Base-by-base conservation (phyloP, 2,797 vertebrate species). In the Pseudochirops cupreus region DNA sequence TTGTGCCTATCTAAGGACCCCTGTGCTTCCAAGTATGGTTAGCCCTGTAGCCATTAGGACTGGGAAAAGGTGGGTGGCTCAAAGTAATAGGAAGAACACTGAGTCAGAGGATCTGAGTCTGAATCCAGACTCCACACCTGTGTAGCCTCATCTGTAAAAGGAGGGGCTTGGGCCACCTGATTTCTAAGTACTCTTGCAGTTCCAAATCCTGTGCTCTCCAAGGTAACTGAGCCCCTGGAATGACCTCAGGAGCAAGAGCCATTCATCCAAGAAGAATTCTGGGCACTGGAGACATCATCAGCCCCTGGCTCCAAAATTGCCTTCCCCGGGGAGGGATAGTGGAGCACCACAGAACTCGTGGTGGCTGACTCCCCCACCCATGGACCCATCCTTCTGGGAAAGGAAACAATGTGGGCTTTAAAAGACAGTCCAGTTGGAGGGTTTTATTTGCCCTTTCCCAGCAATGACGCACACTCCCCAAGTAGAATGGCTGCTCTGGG, bases 31-130 rank as follows among this genome's bases (percentile, higher is more conserved):
- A 53, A n/a, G 53, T 91, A 92, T 96, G 95, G 95, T 94, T 97
- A 96, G 95, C 96, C 95, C 97, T 96, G 92, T 95, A 97, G 97
- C 95, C 95, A 57, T 93, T 97, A 54, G 95, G 91, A 29, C 89
- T 82, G 59, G 93, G 52, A 97, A 62, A 91, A 52, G 50, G 26
- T 39, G 56, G 67, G 18, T 18, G 0, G 31, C 6, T 74, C 67
- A 7, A 21, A 18, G 16, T 74, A 74, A 16, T 18, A 39, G n/a
- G 16, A 39, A 39, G 67, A 21, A 39, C 33, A 0, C 5, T 7
- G 59, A 14, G 62, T 10, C 59, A 21, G n/a, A 21, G 62, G 16
- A 39, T 96, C 39, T 50, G 87, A 90, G 6, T 91, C 91, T 89
- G 31, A 94, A 96, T 94, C 93, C 46, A 31, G 33, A 21, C 39